Percentiles rank a stretch among this genome's conserved stretches.
phyloP scores from a whole-genome alignment of 2,888 invertebrate genomes.

The Chirona hameri region DNA sequence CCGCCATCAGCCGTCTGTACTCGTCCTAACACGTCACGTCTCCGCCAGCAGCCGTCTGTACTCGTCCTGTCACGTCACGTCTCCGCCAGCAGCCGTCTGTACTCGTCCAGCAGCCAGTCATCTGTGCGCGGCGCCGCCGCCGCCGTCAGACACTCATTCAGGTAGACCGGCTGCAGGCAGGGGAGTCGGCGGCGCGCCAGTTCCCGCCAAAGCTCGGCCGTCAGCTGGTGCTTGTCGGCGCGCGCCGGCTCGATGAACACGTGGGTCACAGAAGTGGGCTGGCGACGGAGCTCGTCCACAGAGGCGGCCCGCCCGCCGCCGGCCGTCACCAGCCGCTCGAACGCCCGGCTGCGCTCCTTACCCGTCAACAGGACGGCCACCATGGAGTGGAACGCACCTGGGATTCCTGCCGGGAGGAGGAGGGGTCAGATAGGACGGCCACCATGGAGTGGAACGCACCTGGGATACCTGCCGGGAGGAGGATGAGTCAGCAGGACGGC shows the following conservation, averaged over 20 bases:
- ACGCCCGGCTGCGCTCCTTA: slow-evolving; percentile 58
- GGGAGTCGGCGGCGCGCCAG: slow-evolving; percentile 50
- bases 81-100: slow-evolving; percentile 35
- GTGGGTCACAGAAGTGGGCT: slow-evolving; percentile 13
- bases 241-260: slow-evolving; percentile 26
- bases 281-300: slow-evolving; percentile 51
- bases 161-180: slow-evolving; percentile 61
- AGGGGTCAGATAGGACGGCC: no score
- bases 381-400: slow-evolving; percentile 39
- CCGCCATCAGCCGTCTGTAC: no score
- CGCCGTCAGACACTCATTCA: slow-evolving; percentile 56
- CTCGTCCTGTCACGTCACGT: slow-evolving; percentile 28
- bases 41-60: no score
- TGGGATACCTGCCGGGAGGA: no score
- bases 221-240: slow-evolving; percentile 30
- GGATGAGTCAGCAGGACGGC: slow-evolving; percentile 54
- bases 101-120: slow-evolving; percentile 37
- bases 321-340: slow-evolving; percentile 66
- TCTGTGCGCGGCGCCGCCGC: slow-evolving; percentile 35
- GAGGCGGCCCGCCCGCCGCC: slow-evolving; percentile 69
- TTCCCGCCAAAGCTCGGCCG: not conserved
- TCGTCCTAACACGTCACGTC: not conserved
- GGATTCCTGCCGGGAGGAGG: slow-evolving; percentile 31
- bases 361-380: slow-evolving; percentile 55
- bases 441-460: no score